Evolutionary conservation across 2,797 vertebrate species (phyloP).

Genomic region (Varecia variegata): DNA sequence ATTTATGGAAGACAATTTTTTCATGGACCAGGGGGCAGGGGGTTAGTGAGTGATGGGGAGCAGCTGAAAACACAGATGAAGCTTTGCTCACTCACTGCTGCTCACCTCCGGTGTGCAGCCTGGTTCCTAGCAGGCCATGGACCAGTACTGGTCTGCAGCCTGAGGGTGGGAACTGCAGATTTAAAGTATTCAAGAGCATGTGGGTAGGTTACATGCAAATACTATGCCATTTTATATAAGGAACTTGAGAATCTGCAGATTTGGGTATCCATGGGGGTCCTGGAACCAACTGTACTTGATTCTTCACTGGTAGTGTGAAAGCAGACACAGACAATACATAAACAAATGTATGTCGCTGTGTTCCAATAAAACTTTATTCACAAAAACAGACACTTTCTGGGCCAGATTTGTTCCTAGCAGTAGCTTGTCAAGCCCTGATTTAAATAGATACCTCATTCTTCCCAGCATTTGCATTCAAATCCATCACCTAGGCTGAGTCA

Average conservation of each 20-base stretch:
- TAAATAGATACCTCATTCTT: background rate
- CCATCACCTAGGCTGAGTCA: background rate
- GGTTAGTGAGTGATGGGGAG: too few species aligned
- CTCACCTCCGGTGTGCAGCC: too few species aligned
- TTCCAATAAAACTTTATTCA: constrained; percentile 34
- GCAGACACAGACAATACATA: background rate
- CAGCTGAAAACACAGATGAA: too few species aligned
- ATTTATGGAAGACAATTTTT: too few species aligned
- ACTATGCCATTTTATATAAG: background rate
- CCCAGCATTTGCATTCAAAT: background rate
- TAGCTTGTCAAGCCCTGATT: background rate
- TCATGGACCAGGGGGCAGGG: too few species aligned
- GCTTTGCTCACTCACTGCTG: too few species aligned
- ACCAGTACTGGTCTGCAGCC: too few species aligned
- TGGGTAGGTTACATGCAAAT: background rate
- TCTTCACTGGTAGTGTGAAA: background rate
- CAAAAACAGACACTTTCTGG: background rate
- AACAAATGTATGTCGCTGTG: background rate
- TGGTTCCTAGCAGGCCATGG: too few species aligned
- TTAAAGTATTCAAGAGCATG: background rate
- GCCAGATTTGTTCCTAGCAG: background rate
- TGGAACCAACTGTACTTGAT: background rate
- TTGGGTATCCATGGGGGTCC: background rate
- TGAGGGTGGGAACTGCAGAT: too few species aligned
- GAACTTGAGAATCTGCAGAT: background rate